These are phyloP conservation scores for Centroberyx gerrardi DNA, from an alignment of 2,797 vertebrate species.

Conservation along the genomic window DNA sequence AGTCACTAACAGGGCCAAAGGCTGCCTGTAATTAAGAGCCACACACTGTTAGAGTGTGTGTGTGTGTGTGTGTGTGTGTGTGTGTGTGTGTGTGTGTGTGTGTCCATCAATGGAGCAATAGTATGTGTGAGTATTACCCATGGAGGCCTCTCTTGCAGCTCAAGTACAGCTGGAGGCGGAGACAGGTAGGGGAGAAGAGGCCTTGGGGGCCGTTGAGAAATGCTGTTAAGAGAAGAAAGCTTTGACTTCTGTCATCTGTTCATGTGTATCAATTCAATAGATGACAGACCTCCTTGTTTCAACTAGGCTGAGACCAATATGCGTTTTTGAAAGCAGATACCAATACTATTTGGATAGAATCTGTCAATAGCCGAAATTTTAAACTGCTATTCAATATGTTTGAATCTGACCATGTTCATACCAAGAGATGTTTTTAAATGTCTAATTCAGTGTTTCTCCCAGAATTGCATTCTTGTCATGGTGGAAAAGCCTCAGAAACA, in stretches of 20 bases:
- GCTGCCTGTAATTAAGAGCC: slow-evolving; percentile 73
- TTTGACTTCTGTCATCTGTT: neutral
- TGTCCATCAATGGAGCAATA: slow-evolving; percentile 16
- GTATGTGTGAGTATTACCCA: slow-evolving; percentile 19
- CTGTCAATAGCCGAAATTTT: too few relatives aligned
- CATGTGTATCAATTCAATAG: too few relatives aligned
- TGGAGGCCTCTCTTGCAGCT: neutral
- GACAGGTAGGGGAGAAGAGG: slow-evolving; percentile 4
- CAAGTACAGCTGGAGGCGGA: neutral
- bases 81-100: slow-evolving; percentile 14
- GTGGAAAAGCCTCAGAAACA: too few relatives aligned
- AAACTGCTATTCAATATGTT: too few relatives aligned
- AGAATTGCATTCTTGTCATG: too few relatives aligned
- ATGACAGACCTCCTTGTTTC: too few relatives aligned
- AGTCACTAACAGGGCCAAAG: slow-evolving; percentile 52
- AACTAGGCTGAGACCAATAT: too few relatives aligned
- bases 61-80: slow-evolving; percentile 30
- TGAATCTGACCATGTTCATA: too few relatives aligned
- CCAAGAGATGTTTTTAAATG: too few relatives aligned
- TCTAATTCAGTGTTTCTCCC: too few relatives aligned
- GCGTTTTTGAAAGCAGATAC: too few relatives aligned
- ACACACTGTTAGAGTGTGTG: slow-evolving; percentile 19
- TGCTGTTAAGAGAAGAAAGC: neutral
- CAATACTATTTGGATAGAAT: too few relatives aligned
- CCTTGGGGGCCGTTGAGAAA: neutral